phyloP scores from a whole-genome alignment of 35 echinoderm and acorn worm species.

The Stichopus chloronotus region DNA sequence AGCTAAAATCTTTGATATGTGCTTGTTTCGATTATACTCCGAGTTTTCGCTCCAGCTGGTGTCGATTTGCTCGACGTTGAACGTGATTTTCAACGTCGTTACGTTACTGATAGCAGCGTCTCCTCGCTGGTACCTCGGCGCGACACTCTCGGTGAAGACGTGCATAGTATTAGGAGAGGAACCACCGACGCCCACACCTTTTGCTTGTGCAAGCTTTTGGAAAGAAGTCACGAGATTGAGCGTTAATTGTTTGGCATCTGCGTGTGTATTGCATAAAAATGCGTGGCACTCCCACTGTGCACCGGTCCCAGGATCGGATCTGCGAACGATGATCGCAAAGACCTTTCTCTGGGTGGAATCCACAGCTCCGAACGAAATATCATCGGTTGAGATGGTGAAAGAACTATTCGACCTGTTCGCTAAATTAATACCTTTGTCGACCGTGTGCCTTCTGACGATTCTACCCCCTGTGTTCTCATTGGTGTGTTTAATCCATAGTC shows the following conservation, averaged over 20 bases:
- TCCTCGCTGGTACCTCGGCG: slow-evolving; percentile 39
- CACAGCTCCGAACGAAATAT: slow-evolving; percentile 83
- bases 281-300: slow-evolving; percentile 81
- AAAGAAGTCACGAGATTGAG: slow-evolving; percentile 78
- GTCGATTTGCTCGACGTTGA: slow-evolving; percentile 70
- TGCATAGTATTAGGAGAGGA: slow-evolving; percentile 60
- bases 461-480: not conserved
- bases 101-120: slow-evolving; percentile 47
- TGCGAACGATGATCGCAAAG: slow-evolving; percentile 74
- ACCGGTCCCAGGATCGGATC: not conserved
- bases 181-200: slow-evolving; percentile 16
- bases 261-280: slow-evolving; percentile 79
- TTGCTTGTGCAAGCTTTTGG: slow-evolving; percentile 56
- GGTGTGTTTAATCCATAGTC: slow-evolving; percentile 42
- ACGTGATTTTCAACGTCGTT: slow-evolving; percentile 69
- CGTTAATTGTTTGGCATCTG: slow-evolving; percentile 78
- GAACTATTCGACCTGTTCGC: not conserved
- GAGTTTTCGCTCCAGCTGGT: slow-evolving; percentile 18
- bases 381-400: slow-evolving; percentile 43
- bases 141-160: slow-evolving; percentile 61
- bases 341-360: slow-evolving; percentile 67
- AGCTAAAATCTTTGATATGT: slow-evolving; percentile 44
- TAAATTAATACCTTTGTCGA: not conserved
- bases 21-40: slow-evolving; percentile 26
- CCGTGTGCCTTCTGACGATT: not conserved